Conservation (phyloP, 2,113 vertebrate species). For the Ptyas mucosa region DNA sequence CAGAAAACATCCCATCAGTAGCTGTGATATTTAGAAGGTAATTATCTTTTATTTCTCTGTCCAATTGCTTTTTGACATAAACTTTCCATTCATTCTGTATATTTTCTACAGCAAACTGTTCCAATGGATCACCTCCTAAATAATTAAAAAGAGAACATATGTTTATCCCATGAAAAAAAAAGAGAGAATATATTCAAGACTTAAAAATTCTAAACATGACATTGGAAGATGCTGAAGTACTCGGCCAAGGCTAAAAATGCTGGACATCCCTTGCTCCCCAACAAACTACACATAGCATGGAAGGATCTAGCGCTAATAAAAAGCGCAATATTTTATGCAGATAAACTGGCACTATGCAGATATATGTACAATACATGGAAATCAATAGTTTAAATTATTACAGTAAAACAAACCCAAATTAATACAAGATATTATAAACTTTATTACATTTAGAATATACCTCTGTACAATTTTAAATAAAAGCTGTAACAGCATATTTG, state of each 20-base stretch:
- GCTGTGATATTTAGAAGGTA: conserved; percentile 95
- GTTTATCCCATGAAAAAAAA: background rate
- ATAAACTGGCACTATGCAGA: background rate
- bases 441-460: background rate
- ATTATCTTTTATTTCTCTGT: conserved; percentile 89
- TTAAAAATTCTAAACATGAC: background rate
- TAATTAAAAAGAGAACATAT: conserved; percentile 18
- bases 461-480: background rate
- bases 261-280: background rate
- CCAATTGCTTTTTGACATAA: conserved; percentile 88
- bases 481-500: background rate
- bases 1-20: conserved; percentile 90
- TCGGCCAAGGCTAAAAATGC: background rate
- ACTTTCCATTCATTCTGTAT: conserved; percentile 96
- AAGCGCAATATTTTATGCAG: background rate
- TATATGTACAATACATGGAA: background rate
- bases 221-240: background rate
- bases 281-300: background rate
- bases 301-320: background rate
- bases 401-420: background rate
- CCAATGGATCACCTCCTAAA: conserved; percentile 90
- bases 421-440: background rate
- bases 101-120: conserved; percentile 91
- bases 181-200: background rate
- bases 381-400: background rate